These are phyloP conservation scores for Meda fulgida DNA, from an alignment of 2,797 vertebrate genomes.

Conservation along the genomic window DNA sequence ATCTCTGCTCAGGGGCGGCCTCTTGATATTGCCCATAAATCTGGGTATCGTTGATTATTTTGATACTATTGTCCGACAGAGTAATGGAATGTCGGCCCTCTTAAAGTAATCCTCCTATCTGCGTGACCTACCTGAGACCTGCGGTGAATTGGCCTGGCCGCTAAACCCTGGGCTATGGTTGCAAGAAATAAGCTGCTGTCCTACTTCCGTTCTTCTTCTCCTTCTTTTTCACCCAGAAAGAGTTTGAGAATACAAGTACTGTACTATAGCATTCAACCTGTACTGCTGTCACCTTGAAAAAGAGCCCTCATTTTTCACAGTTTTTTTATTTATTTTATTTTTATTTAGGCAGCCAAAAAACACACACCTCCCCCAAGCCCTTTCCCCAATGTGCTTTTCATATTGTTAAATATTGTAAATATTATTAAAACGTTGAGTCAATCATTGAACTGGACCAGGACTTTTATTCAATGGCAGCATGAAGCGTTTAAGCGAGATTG, in stretches of 20 bases:
- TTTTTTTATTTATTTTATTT: slow-evolving; percentile 44
- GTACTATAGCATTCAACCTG: slow-evolving; percentile 29
- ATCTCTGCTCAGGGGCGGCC: slow-evolving; percentile 15
- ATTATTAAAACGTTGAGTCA: slow-evolving; percentile 20
- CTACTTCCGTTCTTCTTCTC: slow-evolving; percentile 36
- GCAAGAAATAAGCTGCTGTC: slow-evolving; percentile 51
- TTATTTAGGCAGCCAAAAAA: slow-evolving; percentile 33
- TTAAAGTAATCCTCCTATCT: slow-evolving; percentile 53
- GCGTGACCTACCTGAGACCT: slow-evolving; percentile 52
- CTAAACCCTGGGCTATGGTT: slow-evolving; percentile 34
- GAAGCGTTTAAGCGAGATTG: no score
- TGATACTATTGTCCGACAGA: slow-evolving; percentile 49
- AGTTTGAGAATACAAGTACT: slow-evolving; percentile 8
- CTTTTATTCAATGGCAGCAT: slow-evolving; percentile 2
- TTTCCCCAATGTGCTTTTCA: slow-evolving; percentile 35
- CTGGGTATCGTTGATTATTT: slow-evolving; percentile 50
- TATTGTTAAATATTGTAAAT: no score
- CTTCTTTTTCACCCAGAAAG: slow-evolving; percentile 4
- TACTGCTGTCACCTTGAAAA: slow-evolving; percentile 54
- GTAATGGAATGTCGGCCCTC: slow-evolving; percentile 53
- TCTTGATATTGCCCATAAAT: slow-evolving; percentile 51
- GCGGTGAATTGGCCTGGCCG: slow-evolving; percentile 42
- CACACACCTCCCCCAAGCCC: slow-evolving; percentile 19
- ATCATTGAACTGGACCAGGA: slow-evolving; percentile 26
- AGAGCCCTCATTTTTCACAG: slow-evolving; percentile 53